Evolutionary conservation across 2,888 invertebrate genomes (phyloP).

Genomic region (Spilosoma lubricipeda): DNA sequence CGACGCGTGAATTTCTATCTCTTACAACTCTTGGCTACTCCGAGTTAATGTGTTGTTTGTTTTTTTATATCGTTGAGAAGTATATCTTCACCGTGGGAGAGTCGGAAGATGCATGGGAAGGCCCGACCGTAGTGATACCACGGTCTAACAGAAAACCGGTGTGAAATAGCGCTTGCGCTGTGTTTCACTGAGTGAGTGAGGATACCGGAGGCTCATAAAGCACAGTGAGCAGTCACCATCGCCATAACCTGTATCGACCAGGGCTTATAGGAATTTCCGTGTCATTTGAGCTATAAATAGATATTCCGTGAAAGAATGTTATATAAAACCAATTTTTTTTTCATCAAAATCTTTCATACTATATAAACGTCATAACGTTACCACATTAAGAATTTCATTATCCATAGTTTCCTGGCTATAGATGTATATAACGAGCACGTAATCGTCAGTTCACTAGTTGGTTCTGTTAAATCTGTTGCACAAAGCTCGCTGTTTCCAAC

Average conservation of each 20-base stretch:
- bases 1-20: too few relatives aligned
- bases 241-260: background rate
- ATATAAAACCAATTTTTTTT: background rate
- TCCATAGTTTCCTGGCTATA: constrained; percentile 15
- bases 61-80: too few relatives aligned
- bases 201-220: too few relatives aligned
- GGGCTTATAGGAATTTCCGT: background rate
- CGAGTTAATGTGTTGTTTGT: too few relatives aligned
- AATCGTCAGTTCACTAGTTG: constrained; percentile 35
- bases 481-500: constrained; percentile 24
- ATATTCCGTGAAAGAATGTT: background rate
- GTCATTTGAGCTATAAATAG: background rate
- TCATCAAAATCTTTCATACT: background rate
- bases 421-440: constrained; percentile 30
- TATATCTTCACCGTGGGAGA: too few relatives aligned
- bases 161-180: too few relatives aligned
- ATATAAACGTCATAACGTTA: background rate
- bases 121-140: too few relatives aligned
- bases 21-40: too few relatives aligned
- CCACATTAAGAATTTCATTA: constrained; percentile 28
- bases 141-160: too few relatives aligned
- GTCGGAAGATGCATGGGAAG: too few relatives aligned
- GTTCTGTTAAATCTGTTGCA: constrained; percentile 37
- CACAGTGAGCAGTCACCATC: too few relatives aligned
- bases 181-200: too few relatives aligned